Conservation (phyloP, 1,140 invertebrate species). For the Euglossa dilemma region DNA sequence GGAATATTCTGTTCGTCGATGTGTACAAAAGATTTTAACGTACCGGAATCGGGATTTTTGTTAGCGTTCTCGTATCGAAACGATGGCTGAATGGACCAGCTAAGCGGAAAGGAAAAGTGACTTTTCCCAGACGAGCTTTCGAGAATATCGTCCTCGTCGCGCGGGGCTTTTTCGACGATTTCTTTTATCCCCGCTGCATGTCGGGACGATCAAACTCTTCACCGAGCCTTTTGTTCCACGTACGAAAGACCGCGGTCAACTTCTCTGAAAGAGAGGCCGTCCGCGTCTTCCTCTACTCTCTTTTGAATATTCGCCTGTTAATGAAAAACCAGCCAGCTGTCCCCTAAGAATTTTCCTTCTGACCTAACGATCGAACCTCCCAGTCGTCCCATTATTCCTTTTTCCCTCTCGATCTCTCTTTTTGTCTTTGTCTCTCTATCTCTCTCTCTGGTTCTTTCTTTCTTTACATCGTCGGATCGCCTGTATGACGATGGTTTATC, state of each 20-base stretch:
- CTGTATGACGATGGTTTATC: neutral
- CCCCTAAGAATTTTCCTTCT: slow-evolving; percentile 22
- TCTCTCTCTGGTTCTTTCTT: no score
- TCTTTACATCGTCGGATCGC: neutral
- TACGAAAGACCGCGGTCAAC: slow-evolving; percentile 45
- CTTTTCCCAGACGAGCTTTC: neutral
- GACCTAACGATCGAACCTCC: neutral
- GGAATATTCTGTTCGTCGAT: no score
- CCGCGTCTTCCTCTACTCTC: slow-evolving; percentile 18
- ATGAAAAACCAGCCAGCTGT: slow-evolving; percentile 50
- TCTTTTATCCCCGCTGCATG: neutral
- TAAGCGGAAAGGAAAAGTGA: neutral
- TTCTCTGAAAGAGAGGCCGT: slow-evolving; percentile 39
- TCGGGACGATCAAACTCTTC: slow-evolving; percentile 44
- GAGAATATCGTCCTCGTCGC: neutral
- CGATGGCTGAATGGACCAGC: neutral
- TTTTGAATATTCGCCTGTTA: slow-evolving; percentile 40
- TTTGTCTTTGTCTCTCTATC: no score
- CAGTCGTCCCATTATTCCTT: neutral
- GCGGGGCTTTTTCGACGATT: neutral
- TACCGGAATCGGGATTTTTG: no score
- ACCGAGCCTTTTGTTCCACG: slow-evolving; percentile 48
- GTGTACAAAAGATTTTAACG: no score
- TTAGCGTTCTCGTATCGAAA: neutral
- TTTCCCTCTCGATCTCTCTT: no score